Conservation (phyloP, 2,113 vertebrate genomes). For the Rhegmatorhina hoffmannsi region DNA sequence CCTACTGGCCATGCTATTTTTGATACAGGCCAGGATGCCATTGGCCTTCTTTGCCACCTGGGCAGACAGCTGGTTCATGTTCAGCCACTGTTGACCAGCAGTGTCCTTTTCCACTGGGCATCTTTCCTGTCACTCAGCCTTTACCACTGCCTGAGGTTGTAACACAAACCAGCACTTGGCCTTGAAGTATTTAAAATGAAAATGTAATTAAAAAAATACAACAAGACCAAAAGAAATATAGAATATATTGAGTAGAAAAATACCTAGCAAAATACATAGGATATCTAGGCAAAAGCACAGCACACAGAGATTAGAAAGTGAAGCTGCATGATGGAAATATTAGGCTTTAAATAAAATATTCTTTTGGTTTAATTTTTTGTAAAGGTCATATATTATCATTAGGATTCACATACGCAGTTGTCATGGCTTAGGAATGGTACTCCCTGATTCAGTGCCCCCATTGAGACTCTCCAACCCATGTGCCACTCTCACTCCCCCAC, state of each 20-base stretch:
- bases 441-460: fast-evolving
- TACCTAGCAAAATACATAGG: not conserved
- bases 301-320: not conserved
- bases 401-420: not conserved
- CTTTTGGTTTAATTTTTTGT: not conserved
- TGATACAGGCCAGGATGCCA: not conserved
- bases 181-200: not conserved
- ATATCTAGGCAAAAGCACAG: not conserved
- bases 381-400: not conserved
- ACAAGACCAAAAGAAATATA: not conserved
- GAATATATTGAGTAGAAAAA: not conserved
- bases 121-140: not conserved
- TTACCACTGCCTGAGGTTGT: not conserved
- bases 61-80: not conserved
- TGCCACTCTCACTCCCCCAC: not conserved
- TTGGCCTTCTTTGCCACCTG: not conserved
- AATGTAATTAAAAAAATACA: not conserved
- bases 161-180: not conserved
- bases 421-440: not conserved
- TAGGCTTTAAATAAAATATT: not conserved
- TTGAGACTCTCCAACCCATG: not conserved
- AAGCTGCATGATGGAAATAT: not conserved
- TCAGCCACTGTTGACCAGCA: not conserved
- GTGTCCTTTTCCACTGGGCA: not conserved
- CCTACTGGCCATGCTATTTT: not conserved